A percentile compares a stretch with the other conserved stretches of the same genome.
These are phyloP conservation scores for Seira sanloemensis DNA, from an alignment of 2,888 invertebrate genomes.

Conservation along the genomic window DNA sequence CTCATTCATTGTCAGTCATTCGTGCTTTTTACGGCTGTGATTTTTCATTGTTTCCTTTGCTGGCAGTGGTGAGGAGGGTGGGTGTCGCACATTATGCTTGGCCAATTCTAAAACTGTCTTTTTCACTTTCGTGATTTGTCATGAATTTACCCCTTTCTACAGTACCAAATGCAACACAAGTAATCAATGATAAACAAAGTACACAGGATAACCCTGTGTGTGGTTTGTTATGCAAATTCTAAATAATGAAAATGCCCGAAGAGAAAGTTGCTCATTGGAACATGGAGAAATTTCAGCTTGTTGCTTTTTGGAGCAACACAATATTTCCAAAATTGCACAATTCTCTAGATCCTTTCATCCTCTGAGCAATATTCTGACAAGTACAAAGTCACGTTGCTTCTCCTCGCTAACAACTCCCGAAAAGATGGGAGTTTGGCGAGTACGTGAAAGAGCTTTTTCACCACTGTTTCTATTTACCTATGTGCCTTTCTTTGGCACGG, in stretches of 20 bases:
- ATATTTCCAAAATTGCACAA: too few species aligned
- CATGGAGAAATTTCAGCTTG: not conserved
- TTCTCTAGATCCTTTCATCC: not conserved
- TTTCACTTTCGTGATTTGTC: too few species aligned
- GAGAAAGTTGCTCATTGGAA: not conserved
- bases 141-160: too few species aligned
- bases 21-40: conserved; percentile 30
- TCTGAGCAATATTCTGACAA: not conserved
- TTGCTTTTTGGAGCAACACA: conserved; percentile 12
- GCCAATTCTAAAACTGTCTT: too few species aligned
- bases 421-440: not conserved
- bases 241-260: not conserved
- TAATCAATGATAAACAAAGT: not conserved
- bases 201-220: not conserved
- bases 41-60: conserved; percentile 38
- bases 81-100: too few species aligned
- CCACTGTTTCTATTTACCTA: too few species aligned
- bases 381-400: conserved; percentile 24
- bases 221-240: conserved; percentile 6
- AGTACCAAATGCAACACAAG: not conserved
- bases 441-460: not conserved
- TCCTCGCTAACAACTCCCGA: not conserved
- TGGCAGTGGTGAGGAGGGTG: not conserved
- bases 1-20: not conserved
- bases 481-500: too few species aligned